Evolutionary conservation across 2,113 vertebrate species (phyloP).

Genomic region (Murina feae): DNA sequence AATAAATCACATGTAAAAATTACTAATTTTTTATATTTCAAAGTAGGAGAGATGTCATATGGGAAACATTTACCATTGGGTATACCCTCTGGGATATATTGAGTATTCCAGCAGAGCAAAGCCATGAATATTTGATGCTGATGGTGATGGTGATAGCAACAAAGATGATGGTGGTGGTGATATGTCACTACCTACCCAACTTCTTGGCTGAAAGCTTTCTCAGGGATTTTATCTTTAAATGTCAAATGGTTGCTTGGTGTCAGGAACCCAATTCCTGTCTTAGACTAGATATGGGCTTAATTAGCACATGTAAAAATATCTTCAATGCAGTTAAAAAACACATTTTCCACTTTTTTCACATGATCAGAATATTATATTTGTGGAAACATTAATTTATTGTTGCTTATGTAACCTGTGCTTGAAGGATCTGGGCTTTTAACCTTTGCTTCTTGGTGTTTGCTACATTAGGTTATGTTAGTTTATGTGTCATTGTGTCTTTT

Average conservation of each 20-base stretch:
- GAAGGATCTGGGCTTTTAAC: slow-evolving; percentile 44
- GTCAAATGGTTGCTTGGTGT: neutral
- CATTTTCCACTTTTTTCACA: slow-evolving; percentile 13
- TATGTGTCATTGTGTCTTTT: slow-evolving; percentile 49
- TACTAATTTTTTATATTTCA: neutral
- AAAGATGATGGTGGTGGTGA: neutral
- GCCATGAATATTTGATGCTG: neutral
- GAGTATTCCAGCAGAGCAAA: neutral
- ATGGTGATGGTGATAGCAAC: too few relatives aligned
- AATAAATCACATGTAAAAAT: neutral
- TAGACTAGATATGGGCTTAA: neutral
- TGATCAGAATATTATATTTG: neutral
- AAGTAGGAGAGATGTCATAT: neutral
- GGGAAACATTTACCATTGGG: neutral
- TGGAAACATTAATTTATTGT: slow-evolving; percentile 20
- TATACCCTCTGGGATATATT: neutral
- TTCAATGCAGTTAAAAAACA: neutral
- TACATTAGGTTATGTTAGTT: slow-evolving; percentile 33
- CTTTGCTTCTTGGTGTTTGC: slow-evolving; percentile 31
- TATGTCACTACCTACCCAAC: neutral
- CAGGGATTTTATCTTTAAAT: neutral
- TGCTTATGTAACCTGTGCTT: neutral
- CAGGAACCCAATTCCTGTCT: neutral
- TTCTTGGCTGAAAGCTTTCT: neutral
- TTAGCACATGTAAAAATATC: neutral